Evolutionary conservation across 35 echinoderm and acorn worm species (phyloP).

Genomic region (Apostichopus parvimensis): DNA sequence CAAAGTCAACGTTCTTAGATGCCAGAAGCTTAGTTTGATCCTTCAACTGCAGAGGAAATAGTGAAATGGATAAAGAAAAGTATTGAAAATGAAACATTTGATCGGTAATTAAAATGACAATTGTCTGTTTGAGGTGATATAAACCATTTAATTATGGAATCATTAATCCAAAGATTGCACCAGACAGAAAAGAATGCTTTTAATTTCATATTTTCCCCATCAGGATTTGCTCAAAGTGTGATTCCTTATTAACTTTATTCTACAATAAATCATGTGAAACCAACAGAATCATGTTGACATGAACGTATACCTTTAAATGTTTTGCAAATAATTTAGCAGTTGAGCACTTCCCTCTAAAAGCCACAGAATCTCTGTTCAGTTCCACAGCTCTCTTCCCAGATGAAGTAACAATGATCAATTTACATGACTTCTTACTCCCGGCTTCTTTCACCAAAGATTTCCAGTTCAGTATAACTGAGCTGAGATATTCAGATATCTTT

Average conservation of each 20-base stretch:
- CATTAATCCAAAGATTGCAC: too few relatives aligned
- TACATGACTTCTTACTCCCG: constrained; percentile 46
- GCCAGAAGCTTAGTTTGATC: constrained; percentile 71
- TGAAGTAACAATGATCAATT: constrained; percentile 65
- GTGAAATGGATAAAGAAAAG: not conserved
- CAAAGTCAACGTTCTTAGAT: constrained; percentile 86
- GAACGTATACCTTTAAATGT: constrained; percentile 78
- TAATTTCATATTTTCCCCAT: too few relatives aligned
- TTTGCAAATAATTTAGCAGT: constrained; percentile 97
- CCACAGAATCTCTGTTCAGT: constrained; percentile 68
- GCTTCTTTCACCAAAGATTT: constrained; percentile 23
- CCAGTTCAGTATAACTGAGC: constrained; percentile 62
- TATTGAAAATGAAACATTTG: not conserved
- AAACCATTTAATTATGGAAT: too few relatives aligned
- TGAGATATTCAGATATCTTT: constrained; percentile 57
- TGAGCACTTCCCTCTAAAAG: constrained; percentile 83
- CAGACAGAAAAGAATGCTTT: not conserved
- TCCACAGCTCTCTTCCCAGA: constrained; percentile 88
- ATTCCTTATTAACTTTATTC: too few relatives aligned
- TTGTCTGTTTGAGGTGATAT: too few relatives aligned
- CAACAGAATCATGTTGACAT: too few relatives aligned
- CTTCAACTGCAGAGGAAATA: constrained; percentile 61
- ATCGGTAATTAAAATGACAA: not conserved
- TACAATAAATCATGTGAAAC: too few relatives aligned
- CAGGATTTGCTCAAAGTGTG: too few relatives aligned